phyloP scores from a whole-genome alignment of 2,797 vertebrate genomes.

The Monodelphis domestica region DNA sequence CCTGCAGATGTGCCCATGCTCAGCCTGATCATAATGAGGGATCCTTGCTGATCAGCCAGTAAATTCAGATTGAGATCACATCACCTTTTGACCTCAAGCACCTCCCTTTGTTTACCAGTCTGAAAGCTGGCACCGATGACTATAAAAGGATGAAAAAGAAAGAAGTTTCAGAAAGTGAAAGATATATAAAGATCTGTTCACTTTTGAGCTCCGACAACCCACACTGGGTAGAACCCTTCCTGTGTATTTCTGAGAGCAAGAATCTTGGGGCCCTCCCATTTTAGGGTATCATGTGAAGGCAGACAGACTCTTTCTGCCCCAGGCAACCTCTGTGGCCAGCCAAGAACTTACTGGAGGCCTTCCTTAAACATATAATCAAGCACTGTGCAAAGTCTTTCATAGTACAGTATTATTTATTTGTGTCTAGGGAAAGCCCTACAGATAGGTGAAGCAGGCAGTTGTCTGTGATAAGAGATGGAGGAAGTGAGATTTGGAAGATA shows the following conservation, averaged over 20 bases:
- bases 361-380: too few relatives aligned
- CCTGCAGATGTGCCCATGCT: conserved; percentile 33
- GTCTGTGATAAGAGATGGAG: neutral
- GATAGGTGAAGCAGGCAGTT: neutral
- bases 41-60: conserved; percentile 70
- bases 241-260: conserved; percentile 51
- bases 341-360: neutral
- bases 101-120: conserved; percentile 79
- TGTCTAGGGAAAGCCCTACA: neutral
- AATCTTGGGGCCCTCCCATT: neutral
- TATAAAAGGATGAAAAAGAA: conserved; percentile 64
- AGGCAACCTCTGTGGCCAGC: neutral
- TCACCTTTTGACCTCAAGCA: conserved; percentile 70
- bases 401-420: neutral
- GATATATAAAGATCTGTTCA: conserved; percentile 9
- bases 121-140: conserved; percentile 57
- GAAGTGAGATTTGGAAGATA: neutral
- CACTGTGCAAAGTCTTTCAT: too few relatives aligned
- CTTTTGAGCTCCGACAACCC: conserved; percentile 20
- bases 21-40: conserved; percentile 63
- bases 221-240: conserved; percentile 71
- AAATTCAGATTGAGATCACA: conserved; percentile 71
- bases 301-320: neutral
- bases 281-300: neutral
- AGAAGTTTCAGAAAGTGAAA: conserved; percentile 18